Percentiles rank a stretch among this genome's conserved stretches.
Evolutionary conservation across 2,888 invertebrate genomes (phyloP).

Genomic region (Chromoteleia sp.): DNA sequence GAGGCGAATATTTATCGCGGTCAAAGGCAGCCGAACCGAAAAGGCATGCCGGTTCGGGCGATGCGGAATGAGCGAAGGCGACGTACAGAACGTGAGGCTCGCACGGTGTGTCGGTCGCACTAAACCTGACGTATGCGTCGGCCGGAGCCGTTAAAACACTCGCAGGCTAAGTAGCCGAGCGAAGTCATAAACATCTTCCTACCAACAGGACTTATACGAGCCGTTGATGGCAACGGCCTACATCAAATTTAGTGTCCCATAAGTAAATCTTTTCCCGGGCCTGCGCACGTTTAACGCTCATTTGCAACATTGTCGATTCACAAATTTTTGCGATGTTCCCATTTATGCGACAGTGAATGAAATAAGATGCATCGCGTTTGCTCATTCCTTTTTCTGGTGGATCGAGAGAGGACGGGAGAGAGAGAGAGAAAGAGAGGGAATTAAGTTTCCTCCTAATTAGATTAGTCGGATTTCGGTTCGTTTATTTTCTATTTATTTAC

Average conservation of each 20-base stretch:
- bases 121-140: slow-evolving; percentile 78
- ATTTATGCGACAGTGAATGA: neutral
- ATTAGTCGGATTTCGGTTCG: slow-evolving; percentile 6
- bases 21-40: slow-evolving; percentile 71
- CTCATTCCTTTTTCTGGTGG: too few relatives aligned
- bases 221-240: slow-evolving; percentile 80
- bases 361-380: too few relatives aligned
- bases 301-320: slow-evolving; percentile 25
- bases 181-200: slow-evolving; percentile 81
- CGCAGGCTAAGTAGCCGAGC: slow-evolving; percentile 78
- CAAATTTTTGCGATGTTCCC: neutral
- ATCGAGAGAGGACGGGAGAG: neutral
- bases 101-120: slow-evolving; percentile 65
- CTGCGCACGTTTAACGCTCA: slow-evolving; percentile 21
- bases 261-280: slow-evolving; percentile 79
- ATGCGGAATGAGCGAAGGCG: neutral
- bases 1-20: slow-evolving; percentile 66
- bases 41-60: slow-evolving; percentile 59
- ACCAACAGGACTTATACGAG: slow-evolving; percentile 80
- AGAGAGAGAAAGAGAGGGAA: slow-evolving; percentile 4
- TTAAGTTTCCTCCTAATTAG: neutral
- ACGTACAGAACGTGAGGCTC: neutral
- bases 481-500: too few relatives aligned
- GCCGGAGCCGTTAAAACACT: slow-evolving; percentile 69
- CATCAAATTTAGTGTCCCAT: slow-evolving; percentile 82